Base-by-base conservation (phyloP, 1,140 invertebrate genomes). In the Lordiphosa stackelbergi region DNA sequence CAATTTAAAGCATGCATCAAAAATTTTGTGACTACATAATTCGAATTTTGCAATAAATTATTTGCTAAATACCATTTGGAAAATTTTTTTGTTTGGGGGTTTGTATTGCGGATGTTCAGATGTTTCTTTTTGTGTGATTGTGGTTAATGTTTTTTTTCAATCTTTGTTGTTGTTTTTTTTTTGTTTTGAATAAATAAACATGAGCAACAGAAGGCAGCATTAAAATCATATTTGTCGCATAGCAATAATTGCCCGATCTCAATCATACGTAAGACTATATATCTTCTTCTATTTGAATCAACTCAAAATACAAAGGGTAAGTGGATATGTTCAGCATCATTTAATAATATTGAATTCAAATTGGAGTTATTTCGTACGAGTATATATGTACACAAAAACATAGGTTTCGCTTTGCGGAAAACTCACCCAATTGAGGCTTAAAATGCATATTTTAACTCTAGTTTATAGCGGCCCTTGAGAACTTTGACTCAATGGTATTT, bases 371-470 rank as follows among this genome's bases (percentile, higher is more conserved):
- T 24, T 55, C 42, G 16, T 31, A 40, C 22, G 22, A 24, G 42
- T 73, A 68, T 55, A 73, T 52, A 64, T 51, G 49, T 69, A 77
- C 73, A 75, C 73, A 77, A 71, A 56, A 62, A 72, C 72, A 66
- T 52, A 47, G 42, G 45, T 63, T 71, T 49, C 38, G 31, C 52
- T 70, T 61, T 53, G 52, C 45, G 49, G 60, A 53, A 62, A 72
- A 83, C 77, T 83, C 77, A 83, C 77, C 77, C 78, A 81, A 83
- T 83, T 66, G 66, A 84, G 77, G 63, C 75, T 71, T 83, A 42
- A 73, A 79, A 79, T 64, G 70, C 62, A 71, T 73, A 53, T 61
- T 55, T 83, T 73, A 61, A 84, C 73, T 77, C 64, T 83, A 83
- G 74, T 70, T 60, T 70, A 63, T 74, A 78, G 77, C 77, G 69